Percentiles rank a stretch among this genome's conserved stretches.
These are phyloP conservation scores for Margarornis squamiger DNA, from an alignment of 2,797 vertebrate species.

Conservation along the genomic window DNA sequence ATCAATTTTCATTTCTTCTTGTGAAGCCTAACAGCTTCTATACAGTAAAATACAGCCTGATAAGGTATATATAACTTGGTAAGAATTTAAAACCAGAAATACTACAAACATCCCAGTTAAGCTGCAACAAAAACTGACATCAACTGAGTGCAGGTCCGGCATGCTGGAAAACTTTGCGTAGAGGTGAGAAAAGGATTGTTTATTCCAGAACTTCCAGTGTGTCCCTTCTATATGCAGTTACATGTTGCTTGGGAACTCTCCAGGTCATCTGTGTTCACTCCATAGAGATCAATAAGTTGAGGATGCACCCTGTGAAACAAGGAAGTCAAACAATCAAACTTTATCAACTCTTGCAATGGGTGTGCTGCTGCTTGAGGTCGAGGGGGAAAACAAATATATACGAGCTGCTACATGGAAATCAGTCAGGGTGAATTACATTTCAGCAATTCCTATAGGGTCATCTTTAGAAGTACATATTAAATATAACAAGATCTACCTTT, in stretches of 20 bases:
- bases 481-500: neutral
- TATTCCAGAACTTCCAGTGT: neutral
- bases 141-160: neutral
- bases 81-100: neutral
- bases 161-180: neutral
- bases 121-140: neutral
- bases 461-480: neutral
- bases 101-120: neutral
- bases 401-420: neutral
- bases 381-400: neutral
- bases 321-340: neutral
- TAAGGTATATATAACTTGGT: neutral
- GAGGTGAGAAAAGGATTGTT: neutral
- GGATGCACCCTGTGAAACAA: conserved; percentile 85
- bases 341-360: neutral
- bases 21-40: neutral
- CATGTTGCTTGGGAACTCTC: conserved; percentile 81
- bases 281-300: conserved; percentile 87
- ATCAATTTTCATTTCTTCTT: neutral
- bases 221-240: conserved; percentile 83
- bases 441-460: neutral
- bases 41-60: neutral
- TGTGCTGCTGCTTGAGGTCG: neutral
- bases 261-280: conserved; percentile 81
- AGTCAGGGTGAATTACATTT: neutral